phyloP scores from a whole-genome alignment of 1,140 invertebrate genomes.

The Andricus grossulariae region DNA sequence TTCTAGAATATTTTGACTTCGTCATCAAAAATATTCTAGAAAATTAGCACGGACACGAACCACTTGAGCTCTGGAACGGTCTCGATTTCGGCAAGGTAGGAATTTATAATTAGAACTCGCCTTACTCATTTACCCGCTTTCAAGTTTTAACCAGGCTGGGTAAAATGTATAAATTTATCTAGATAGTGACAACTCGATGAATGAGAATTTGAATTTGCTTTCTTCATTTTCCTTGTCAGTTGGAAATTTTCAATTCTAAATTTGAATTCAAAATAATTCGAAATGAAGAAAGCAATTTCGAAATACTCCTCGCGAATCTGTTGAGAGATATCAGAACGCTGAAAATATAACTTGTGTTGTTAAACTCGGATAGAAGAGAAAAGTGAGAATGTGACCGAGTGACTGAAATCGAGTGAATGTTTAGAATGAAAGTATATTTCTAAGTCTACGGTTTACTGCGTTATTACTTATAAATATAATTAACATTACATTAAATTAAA shows the following conservation, averaged over 20 bases:
- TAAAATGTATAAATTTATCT: conserved; percentile 27
- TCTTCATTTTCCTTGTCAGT: background rate
- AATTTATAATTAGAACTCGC: no score
- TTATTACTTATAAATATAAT: conserved; percentile 59
- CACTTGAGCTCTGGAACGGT: no score
- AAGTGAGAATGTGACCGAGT: conserved; percentile 17
- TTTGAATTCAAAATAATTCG: background rate
- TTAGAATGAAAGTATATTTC: conserved; percentile 52
- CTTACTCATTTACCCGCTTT: background rate
- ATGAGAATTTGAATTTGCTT: conserved; percentile 13
- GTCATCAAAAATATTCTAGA: no score
- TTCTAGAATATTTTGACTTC: no score
- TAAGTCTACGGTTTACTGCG: conserved; percentile 53
- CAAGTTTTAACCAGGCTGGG: conserved; percentile 15
- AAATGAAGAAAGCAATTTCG: background rate
- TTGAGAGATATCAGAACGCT: conserved; percentile 29
- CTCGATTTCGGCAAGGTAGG: no score
- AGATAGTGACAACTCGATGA: conserved; percentile 21
- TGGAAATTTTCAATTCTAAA: background rate
- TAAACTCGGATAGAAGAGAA: conserved; percentile 20
- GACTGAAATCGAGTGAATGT: conserved; percentile 5
- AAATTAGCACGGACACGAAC: no score
- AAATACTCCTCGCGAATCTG: background rate
- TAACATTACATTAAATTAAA: conserved; percentile 49
- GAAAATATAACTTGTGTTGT: conserved; percentile 22